Percentiles rank a stretch among this genome's conserved stretches.
These are phyloP conservation scores for Osmerus mordax DNA, from an alignment of 2,113 vertebrate species.

Conservation along the genomic window DNA sequence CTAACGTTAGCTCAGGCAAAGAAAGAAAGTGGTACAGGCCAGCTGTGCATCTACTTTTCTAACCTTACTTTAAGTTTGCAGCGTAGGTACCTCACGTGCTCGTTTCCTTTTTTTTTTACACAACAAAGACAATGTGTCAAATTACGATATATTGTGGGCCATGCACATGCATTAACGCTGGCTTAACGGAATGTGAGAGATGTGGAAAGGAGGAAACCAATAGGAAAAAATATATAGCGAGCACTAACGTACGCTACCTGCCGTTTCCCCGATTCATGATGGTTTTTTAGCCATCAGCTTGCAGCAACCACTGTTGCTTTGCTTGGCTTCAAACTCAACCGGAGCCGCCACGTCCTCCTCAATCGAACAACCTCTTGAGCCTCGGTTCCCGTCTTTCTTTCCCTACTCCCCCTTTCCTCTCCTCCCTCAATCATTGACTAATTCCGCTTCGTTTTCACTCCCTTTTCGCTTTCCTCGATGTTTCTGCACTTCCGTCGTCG, in stretches of 20 bases:
- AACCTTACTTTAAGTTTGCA: slow-evolving; percentile 11
- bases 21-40: slow-evolving; percentile 36
- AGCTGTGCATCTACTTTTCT: slow-evolving; percentile 20
- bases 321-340: slow-evolving; percentile 55
- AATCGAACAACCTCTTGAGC: slow-evolving; percentile 60
- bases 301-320: slow-evolving; percentile 42
- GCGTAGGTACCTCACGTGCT: neutral
- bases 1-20: slow-evolving; percentile 33
- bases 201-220: slow-evolving; percentile 13
- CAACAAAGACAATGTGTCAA: slow-evolving; percentile 27
- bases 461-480: slow-evolving; percentile 45
- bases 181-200: slow-evolving; percentile 1
- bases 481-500: slow-evolving; percentile 41
- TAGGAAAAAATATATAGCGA: slow-evolving; percentile 7
- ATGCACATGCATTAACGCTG: slow-evolving; percentile 27
- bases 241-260: slow-evolving; percentile 59
- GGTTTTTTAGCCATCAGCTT: slow-evolving; percentile 39
- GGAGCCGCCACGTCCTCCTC: slow-evolving; percentile 79
- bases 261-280: slow-evolving; percentile 59
- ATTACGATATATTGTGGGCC: slow-evolving; percentile 24
- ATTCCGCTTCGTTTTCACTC: slow-evolving; percentile 45
- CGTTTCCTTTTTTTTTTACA: no score
- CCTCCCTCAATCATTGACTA: slow-evolving; percentile 40
- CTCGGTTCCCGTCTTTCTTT: slow-evolving; percentile 42
- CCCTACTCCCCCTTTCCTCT: slow-evolving; percentile 43